Evolutionary conservation across 2,797 vertebrate genomes (phyloP).

Genomic region (Champsocephalus esox): DNA sequence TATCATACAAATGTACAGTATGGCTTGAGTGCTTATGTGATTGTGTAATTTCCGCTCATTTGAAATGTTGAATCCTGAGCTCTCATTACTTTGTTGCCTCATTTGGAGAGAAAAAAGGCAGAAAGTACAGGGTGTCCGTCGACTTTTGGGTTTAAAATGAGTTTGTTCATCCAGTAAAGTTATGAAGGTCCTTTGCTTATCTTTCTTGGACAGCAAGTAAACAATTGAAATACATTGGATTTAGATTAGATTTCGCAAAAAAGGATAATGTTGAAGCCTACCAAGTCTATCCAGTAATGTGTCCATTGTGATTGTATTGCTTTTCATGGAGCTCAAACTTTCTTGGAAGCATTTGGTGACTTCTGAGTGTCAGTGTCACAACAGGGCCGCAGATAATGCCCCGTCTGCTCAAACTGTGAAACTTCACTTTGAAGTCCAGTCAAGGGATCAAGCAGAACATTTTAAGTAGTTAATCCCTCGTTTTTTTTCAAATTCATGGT

Average conservation of each 20-base stretch:
- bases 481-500: slow-evolving; percentile 71
- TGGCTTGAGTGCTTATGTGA: neutral
- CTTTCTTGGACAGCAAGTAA: neutral
- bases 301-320: slow-evolving; percentile 1
- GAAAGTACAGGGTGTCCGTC: no score
- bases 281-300: neutral
- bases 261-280: neutral
- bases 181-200: no score
- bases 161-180: no score
- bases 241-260: neutral
- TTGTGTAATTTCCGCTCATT: neutral
- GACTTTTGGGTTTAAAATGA: no score
- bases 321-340: slow-evolving; percentile 51
- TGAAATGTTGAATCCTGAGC: neutral
- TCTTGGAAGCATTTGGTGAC: slow-evolving; percentile 52
- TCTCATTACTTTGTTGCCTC: neutral
- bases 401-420: slow-evolving; percentile 38
- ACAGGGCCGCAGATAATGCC: slow-evolving; percentile 62
- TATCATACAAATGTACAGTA: neutral
- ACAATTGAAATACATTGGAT: neutral
- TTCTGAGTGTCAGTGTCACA: slow-evolving; percentile 43
- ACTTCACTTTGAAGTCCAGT: slow-evolving; percentile 83
- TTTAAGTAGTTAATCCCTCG: slow-evolving; percentile 77
- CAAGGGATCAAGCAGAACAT: slow-evolving; percentile 71
- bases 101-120: neutral